Conservation (phyloP, 2,113 vertebrate genomes). For the Coptodon bakossiorum region DNA sequence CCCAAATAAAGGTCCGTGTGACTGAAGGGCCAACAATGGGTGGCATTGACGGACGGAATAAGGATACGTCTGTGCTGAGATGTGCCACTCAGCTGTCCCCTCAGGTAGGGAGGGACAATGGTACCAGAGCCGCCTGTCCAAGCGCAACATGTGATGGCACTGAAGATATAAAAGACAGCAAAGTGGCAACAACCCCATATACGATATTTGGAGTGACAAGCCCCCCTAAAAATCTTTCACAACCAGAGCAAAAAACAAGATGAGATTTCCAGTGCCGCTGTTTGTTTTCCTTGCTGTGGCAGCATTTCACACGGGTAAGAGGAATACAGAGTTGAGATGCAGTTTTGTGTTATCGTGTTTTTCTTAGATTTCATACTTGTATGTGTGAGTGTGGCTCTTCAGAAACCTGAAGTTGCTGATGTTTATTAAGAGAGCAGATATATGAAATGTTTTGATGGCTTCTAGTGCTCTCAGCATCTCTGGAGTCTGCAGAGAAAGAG, state of each 20-base stretch:
- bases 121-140: conserved; percentile 58
- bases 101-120: conserved; percentile 67
- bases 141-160: conserved; percentile 59
- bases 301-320: conserved; percentile 62
- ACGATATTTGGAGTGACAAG: not conserved
- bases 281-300: conserved; percentile 52
- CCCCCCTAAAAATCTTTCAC: not conserved
- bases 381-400: not conserved
- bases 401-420: not conserved
- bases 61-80: conserved; percentile 56
- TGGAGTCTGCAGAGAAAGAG: conserved; percentile 41
- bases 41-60: conserved; percentile 56
- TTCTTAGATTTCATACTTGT: not conserved
- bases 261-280: conserved; percentile 46
- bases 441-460: not conserved
- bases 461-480: conserved; percentile 55
- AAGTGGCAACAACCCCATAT: not conserved
- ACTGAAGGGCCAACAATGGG: conserved; percentile 53
- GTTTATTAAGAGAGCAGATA: not conserved
- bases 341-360: not conserved
- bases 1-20: conserved; percentile 58
- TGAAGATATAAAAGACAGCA: conserved; percentile 48
- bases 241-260: conserved; percentile 14
- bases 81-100: conserved; percentile 55
- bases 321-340: not conserved